A percentile compares a stretch with the other conserved stretches of the same genome.
Conservation (phyloP, 2,797 vertebrate genomes). For the Ispidina lecontei region DNA sequence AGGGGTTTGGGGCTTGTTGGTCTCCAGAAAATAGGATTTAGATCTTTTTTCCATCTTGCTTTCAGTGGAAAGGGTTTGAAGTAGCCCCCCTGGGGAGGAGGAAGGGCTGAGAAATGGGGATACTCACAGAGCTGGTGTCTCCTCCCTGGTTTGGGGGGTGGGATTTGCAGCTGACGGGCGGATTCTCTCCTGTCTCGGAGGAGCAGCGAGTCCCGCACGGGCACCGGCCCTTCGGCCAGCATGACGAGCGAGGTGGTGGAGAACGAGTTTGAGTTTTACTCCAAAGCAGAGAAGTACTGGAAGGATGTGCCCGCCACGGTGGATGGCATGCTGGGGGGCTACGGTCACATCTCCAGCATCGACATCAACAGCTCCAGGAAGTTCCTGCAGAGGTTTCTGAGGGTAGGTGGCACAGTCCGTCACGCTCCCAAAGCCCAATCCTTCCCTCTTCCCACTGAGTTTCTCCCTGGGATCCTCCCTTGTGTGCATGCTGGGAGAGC, state of each 20-base stretch:
- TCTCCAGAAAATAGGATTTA: background rate
- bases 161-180: accelerated
- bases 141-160: background rate
- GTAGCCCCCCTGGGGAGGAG: background rate
- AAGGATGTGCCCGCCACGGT: constrained; percentile 89
- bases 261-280: constrained; percentile 88
- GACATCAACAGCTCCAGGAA: constrained; percentile 94
- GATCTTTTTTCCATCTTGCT: background rate
- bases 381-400: constrained; percentile 90
- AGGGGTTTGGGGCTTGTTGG: background rate
- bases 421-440: background rate
- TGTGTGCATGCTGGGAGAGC: accelerated
- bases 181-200: background rate
- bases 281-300: constrained; percentile 94
- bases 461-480: background rate
- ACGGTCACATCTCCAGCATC: constrained; percentile 93
- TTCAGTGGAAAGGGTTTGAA: background rate
- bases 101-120: background rate
- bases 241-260: constrained; percentile 87
- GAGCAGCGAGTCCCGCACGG: background rate
- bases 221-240: background rate
- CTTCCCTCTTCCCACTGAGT: background rate
- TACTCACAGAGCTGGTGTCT: background rate
- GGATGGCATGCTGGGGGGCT: constrained; percentile 96
- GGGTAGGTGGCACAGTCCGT: constrained; percentile 79